Evolutionary conservation across 2,113 vertebrate genomes (phyloP).

Genomic region (Oenanthe oenanthe): DNA sequence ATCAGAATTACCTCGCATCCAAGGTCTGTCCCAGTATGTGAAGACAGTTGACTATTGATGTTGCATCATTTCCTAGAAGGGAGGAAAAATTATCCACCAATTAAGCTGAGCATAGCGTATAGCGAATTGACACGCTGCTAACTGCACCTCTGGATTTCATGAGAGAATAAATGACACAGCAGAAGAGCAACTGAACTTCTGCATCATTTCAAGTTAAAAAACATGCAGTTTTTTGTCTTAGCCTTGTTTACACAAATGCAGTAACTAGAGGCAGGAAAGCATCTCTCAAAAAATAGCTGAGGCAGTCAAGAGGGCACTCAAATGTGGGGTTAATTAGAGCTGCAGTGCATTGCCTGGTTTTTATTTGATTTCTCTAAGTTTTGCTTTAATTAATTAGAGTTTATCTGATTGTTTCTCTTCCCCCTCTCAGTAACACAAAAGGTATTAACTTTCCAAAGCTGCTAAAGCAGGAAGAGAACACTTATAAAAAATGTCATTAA

Average conservation of each 20-base stretch:
- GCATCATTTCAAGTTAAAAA: slow-evolving; percentile 41
- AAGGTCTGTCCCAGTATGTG: slow-evolving; percentile 96
- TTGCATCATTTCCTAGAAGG: slow-evolving; percentile 90
- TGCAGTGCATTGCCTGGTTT: not conserved
- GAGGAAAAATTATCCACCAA: slow-evolving; percentile 31
- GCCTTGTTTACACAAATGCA: slow-evolving; percentile 58
- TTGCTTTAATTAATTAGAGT: not conserved
- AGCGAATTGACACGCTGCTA: not conserved
- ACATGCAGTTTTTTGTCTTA: slow-evolving; percentile 66
- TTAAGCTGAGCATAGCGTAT: not conserved
- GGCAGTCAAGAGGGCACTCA: slow-evolving; percentile 49
- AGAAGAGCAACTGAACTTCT: slow-evolving; percentile 15
- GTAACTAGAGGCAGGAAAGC: slow-evolving; percentile 66
- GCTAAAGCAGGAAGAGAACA: not conserved
- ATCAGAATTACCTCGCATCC: slow-evolving; percentile 85
- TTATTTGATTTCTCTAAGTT: not conserved
- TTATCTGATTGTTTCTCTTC: not conserved
- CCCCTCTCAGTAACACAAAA: not conserved
- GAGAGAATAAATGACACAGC: slow-evolving; percentile 26
- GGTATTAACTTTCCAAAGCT: not conserved
- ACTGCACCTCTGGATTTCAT: not conserved
- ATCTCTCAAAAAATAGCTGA: slow-evolving; percentile 58
- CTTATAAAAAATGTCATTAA: not conserved
- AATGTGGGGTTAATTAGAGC: slow-evolving; percentile 54
- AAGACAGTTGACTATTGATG: slow-evolving; percentile 96